Conservation (phyloP, 2,113 vertebrate genomes). For the Cyprinodon variegatus region DNA sequence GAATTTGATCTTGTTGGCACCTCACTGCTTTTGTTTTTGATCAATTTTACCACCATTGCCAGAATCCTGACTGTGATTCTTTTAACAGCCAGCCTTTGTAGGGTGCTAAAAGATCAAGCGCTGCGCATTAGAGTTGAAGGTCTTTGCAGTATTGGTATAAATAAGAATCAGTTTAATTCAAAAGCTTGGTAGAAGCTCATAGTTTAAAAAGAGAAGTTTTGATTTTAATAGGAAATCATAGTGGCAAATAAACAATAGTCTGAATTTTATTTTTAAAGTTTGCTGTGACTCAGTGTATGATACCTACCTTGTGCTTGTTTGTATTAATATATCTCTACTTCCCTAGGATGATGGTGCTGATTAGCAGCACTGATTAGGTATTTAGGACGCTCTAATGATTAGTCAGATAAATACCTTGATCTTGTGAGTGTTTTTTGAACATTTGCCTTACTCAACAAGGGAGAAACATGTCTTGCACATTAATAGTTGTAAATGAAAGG, state of each 20-base stretch:
- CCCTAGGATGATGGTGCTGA: conserved; percentile 63
- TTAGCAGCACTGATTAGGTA: conserved; percentile 75
- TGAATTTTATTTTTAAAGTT: neutral
- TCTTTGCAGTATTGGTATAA: neutral
- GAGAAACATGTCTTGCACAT: neutral
- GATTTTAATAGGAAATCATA: conserved; percentile 39
- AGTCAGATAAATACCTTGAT: conserved; percentile 59
- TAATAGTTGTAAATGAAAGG: conserved; percentile 8
- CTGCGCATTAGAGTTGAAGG: conserved; percentile 10
- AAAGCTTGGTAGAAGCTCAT: neutral
- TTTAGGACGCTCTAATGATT: conserved; percentile 70
- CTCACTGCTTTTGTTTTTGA: conserved; percentile 17
- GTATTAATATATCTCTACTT: conserved; percentile 51
- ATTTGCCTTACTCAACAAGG: conserved; percentile 24
- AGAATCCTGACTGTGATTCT: conserved; percentile 1
- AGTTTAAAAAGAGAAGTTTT: conserved; percentile 7
- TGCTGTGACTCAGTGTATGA: conserved; percentile 15
- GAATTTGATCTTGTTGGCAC: conserved; percentile 11
- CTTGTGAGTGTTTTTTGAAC: conserved; percentile 33
- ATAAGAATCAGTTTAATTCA: neutral
- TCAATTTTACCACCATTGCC: neutral
- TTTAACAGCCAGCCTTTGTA: neutral
- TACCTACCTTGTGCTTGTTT: conserved; percentile 10
- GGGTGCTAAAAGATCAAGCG: conserved; percentile 20
- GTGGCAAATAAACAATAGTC: conserved; percentile 6